These are phyloP conservation scores for Musca vetustissima DNA, from an alignment of 1,140 invertebrate genomes.

Conservation along the genomic window DNA sequence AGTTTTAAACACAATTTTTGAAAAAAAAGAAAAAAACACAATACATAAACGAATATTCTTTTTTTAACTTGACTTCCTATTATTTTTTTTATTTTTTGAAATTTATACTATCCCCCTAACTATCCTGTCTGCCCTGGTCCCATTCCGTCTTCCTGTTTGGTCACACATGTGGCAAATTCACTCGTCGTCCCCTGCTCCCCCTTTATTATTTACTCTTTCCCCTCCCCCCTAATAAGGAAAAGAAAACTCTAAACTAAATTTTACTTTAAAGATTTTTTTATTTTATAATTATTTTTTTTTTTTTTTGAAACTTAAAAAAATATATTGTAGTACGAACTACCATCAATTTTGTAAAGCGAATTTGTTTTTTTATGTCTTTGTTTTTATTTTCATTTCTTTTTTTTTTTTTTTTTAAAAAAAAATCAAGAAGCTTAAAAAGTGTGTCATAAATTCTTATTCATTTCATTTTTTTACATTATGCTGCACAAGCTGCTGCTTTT, in stretches of 20 bases:
- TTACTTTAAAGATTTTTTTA: conserved; percentile 6
- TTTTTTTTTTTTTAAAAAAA: background rate
- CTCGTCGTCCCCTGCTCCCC: no score
- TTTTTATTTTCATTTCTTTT: conserved; percentile 6
- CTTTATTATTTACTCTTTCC: background rate
- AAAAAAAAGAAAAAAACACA: background rate
- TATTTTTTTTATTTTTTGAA: conserved; percentile 10
- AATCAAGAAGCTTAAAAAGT: background rate
- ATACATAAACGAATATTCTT: no score
- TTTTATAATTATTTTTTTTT: conserved; percentile 8
- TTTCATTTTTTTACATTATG: background rate
- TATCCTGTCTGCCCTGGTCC: background rate
- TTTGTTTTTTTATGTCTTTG: no score
- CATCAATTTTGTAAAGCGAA: conserved; percentile 2
- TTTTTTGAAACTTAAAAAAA: conserved; percentile 13
- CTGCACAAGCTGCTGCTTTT: background rate
- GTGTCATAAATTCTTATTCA: conserved; percentile 3
- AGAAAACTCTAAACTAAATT: background rate
- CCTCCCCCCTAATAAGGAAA: background rate
- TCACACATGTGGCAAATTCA: no score
- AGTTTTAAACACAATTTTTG: conserved; percentile 21
- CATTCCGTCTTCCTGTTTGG: no score
- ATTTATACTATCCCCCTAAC: background rate
- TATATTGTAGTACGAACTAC: conserved; percentile 18
- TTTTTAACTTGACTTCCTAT: background rate